Base-by-base conservation (phyloP, 2,888 invertebrate genomes). In the Cheilosia vulpina region DNA sequence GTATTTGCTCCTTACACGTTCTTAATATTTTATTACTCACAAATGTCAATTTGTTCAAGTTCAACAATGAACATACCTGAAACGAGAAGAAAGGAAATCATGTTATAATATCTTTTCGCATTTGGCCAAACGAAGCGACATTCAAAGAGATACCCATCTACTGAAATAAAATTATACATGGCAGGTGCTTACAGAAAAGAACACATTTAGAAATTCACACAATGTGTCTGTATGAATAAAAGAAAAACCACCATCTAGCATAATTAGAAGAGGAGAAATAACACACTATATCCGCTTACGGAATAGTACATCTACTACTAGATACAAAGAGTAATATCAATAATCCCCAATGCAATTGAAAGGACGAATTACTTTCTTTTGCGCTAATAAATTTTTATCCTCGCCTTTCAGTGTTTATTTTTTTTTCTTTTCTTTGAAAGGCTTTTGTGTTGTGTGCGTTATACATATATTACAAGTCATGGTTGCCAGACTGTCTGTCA, bases 291-390 rank as follows among this genome's bases (percentile, higher is more conserved):
- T 60, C 47, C 38, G 15, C 47, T 47, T 19, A 47, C 19, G 19
- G 9, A 17, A 9, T 19, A 19, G 45, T 17, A 17, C 17, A 50
- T 50, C 21, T 19, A 15, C 52, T 52, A 21, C 68, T 38, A 62
- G 62, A 62, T 38, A 62, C 53, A 53, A 69, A 43, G 45, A 41
- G 79, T 43, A 80, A 80, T 80, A 85, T 80, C 84, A 85, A 85
- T 80, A 85, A 85, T 85, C 80, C 84, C 47, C 75, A 84, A 79
- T 84, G 76, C 80, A 80, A 80, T 85, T 85, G 65, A 76, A 85
- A 72, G 80, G 71, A 80, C 80, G 76, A 80, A 80, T 85, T 85
- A 80, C 80, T 75, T 85, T 66, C 43, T 60, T 79, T 75, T 66
- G 75, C 34, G 80, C 80, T 85, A 85, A 85, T 80, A 85, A 85